These are phyloP conservation scores for Crambe crambe DNA, from an alignment of 37 sponge, comb jelly and placozoan species.

Conservation along the genomic window DNA sequence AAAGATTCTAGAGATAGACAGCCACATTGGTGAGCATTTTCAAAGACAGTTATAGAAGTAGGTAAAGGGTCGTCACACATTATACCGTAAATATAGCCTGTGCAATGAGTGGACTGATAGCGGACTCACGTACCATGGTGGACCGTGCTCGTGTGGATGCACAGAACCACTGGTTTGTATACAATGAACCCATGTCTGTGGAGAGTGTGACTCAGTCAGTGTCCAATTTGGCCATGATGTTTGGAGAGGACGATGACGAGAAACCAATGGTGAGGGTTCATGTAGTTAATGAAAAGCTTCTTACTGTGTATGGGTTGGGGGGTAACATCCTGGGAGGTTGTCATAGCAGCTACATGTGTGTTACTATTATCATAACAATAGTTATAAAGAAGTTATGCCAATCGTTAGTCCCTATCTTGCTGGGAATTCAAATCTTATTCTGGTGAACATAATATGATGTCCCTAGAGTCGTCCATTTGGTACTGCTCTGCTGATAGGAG, in stretches of 20 bases:
- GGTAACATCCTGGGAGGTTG: no score
- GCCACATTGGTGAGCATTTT: constrained; percentile 78
- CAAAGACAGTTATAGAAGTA: no score
- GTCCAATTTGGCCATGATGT: constrained; percentile 91
- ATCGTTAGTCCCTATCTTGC: no score
- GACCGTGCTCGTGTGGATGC: constrained; percentile 96
- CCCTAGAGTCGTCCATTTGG: constrained; percentile 98
- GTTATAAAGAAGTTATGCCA: no score
- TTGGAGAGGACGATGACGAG: constrained; percentile 90
- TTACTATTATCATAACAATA: not conserved
- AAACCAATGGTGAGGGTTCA: constrained; percentile 75
- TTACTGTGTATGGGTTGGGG: not conserved
- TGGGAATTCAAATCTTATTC: no score
- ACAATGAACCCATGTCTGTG: constrained; percentile 93
- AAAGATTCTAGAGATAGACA: constrained; percentile 95
- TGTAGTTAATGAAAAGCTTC: not conserved
- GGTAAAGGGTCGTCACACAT: not conserved
- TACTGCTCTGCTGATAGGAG: constrained; percentile 93
- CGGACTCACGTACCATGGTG: constrained; percentile 95
- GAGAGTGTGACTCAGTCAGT: constrained; percentile 95
- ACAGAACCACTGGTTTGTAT: constrained; percentile 98
- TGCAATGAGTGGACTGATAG: constrained; percentile 96
- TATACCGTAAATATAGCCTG: constrained; percentile 49
- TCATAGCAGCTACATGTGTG: not conserved
- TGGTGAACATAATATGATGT: no score